These are phyloP conservation scores for Rapana venosa DNA, from an alignment of 2,888 invertebrate genomes.

Conservation along the genomic window DNA sequence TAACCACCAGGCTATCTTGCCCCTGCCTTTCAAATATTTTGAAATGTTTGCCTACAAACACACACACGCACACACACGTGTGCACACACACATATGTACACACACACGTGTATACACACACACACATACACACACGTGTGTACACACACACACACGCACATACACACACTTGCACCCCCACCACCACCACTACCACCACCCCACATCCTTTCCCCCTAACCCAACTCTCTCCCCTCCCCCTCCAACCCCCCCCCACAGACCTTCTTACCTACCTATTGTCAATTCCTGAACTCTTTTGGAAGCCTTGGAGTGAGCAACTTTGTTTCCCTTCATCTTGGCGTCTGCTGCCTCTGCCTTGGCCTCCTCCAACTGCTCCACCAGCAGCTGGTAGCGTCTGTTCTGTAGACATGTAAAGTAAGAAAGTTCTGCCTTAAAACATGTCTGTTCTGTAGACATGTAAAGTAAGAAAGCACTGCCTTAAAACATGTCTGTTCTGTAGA, in stretches of 20 bases:
- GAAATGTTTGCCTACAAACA: not conserved
- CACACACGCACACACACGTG: not conserved
- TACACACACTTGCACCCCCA: not conserved
- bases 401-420: constrained; percentile 46
- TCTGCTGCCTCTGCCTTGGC: constrained; percentile 64
- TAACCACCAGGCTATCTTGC: no score
- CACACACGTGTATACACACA: not conserved
- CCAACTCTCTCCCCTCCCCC: not conserved
- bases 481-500: no score
- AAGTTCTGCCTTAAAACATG: no score
- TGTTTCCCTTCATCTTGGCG: constrained; percentile 67
- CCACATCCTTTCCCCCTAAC: not conserved
- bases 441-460: no score
- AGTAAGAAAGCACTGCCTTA: no score
- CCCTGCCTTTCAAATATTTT: no score
- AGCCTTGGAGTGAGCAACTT: constrained; percentile 61
- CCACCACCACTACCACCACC: not conserved
- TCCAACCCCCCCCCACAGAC: not conserved
- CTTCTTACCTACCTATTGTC: constrained; percentile 56
- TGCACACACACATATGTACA: not conserved
- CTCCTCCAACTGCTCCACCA: constrained; percentile 68
- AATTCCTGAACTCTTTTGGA: constrained; percentile 65
- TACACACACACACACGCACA: not conserved
- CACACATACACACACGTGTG: not conserved
- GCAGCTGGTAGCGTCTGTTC: constrained; percentile 69